phyloP scores from a whole-genome alignment of 2,888 invertebrate species.

The Malachius bipustulatus region DNA sequence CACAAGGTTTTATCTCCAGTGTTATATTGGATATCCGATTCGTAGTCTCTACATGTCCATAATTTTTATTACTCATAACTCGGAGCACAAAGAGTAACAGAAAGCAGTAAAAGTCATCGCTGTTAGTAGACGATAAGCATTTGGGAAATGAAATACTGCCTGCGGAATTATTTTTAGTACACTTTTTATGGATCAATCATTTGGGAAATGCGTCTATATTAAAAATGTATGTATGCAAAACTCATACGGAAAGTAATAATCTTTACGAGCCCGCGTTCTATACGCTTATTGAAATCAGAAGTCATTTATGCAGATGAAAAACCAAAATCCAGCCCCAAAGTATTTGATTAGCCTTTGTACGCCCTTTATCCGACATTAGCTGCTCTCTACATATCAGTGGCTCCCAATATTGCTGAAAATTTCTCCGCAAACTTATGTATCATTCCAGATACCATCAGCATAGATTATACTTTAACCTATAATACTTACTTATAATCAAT shows the following conservation, averaged over 20 bases:
- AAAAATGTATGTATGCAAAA: constrained; percentile 30
- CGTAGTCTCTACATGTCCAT: too few relatives aligned
- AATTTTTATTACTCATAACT: not conserved
- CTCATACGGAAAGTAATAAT: constrained; percentile 28
- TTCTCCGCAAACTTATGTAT: too few relatives aligned
- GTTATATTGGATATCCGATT: too few relatives aligned
- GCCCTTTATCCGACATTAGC: too few relatives aligned
- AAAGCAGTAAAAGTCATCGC: not conserved
- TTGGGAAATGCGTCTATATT: constrained; percentile 19
- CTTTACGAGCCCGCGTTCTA: constrained; percentile 26
- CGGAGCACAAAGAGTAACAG: constrained; percentile 1
- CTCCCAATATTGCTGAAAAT: too few relatives aligned
- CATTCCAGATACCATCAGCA: too few relatives aligned
- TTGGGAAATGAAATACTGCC: not conserved
- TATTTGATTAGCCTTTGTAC: too few relatives aligned
- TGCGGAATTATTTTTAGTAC: constrained; percentile 7
- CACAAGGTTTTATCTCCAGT: too few relatives aligned
- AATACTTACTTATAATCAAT: too few relatives aligned
- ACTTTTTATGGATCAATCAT: constrained; percentile 24
- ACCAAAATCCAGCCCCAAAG: too few relatives aligned
- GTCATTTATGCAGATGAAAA: constrained; percentile 30
- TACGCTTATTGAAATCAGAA: constrained; percentile 29
- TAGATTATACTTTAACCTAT: too few relatives aligned
- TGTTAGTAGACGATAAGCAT: constrained; percentile 1
- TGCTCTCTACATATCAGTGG: too few relatives aligned